A percentile compares a stretch with the other conserved stretches of the same genome.
Evolutionary conservation across 1,140 invertebrate genomes (phyloP).

Genomic region (Grapholita molesta): DNA sequence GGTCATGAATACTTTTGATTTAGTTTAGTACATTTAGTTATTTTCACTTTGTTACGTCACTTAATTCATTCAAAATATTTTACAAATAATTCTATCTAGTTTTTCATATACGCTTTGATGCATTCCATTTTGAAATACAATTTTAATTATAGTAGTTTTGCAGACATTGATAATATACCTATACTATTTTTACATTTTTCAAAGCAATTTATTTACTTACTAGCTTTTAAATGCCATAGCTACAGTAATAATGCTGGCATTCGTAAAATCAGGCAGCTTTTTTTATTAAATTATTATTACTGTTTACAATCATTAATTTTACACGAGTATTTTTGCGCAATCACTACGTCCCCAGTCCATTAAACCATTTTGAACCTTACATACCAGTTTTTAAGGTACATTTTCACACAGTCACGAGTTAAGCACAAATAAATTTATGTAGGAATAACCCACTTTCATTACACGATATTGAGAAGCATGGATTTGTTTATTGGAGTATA

Average conservation of each 20-base stretch:
- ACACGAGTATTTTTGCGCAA: constrained; percentile 5
- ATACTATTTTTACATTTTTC: neutral
- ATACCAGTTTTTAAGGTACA: neutral
- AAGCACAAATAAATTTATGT: neutral
- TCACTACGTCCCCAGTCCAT: neutral
- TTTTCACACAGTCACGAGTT: constrained; percentile 5
- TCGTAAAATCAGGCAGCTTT: neutral
- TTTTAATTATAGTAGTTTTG: neutral
- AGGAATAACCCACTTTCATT: constrained; percentile 8
- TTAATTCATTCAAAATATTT: constrained; percentile 28
- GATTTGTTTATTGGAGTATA: constrained; percentile 21
- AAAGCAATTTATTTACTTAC: neutral
- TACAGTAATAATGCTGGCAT: neutral
- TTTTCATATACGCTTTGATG: neutral
- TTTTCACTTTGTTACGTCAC: constrained; percentile 23
- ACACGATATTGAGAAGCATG: constrained; percentile 24
- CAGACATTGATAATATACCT: neutral
- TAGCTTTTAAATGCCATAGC: neutral
- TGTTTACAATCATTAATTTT: neutral
- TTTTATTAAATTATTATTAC: neutral
- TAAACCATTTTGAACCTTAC: constrained; percentile 1
- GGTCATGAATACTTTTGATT: constrained; percentile 30
- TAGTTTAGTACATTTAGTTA: constrained; percentile 37
- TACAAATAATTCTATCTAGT: constrained; percentile 18
- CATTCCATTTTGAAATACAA: neutral